phyloP scores from a whole-genome alignment of 1,140 invertebrate species.

The Calycopis cecrops region DNA sequence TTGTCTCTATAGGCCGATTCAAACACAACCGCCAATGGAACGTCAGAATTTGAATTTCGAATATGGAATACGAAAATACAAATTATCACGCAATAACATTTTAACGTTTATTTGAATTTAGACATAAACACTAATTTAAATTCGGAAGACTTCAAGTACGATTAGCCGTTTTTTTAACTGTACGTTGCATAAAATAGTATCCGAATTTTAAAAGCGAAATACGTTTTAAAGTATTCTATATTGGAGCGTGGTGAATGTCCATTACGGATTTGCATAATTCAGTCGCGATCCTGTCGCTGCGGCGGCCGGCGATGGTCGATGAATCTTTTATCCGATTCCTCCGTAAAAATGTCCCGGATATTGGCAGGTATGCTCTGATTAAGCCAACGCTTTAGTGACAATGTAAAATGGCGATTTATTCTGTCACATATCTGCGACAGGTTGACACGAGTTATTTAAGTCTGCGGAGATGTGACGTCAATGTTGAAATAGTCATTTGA shows the following conservation, averaged over 20 bases:
- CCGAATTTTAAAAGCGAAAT: slow-evolving; percentile 4
- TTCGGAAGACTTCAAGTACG: too few species aligned
- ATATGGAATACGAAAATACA: too few species aligned
- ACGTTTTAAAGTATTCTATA: slow-evolving; percentile 19
- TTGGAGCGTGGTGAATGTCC: slow-evolving; percentile 43
- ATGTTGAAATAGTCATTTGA: slow-evolving; percentile 10
- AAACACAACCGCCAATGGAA: slow-evolving; percentile 21
- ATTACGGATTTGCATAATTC: slow-evolving; percentile 71
- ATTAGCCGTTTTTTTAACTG: too few species aligned
- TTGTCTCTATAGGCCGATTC: slow-evolving; percentile 61
- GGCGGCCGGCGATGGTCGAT: slow-evolving; percentile 42
- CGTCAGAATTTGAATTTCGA: not conserved
- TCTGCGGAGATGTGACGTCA: slow-evolving; percentile 12
- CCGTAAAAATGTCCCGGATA: slow-evolving; percentile 46
- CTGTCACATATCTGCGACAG: slow-evolving; percentile 23
- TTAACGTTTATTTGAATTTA: too few species aligned
- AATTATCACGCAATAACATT: too few species aligned
- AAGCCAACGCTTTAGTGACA: slow-evolving; percentile 29
- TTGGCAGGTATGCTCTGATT: slow-evolving; percentile 59
- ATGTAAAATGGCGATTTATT: slow-evolving; percentile 28
- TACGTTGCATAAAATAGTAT: not conserved
- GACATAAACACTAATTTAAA: too few species aligned
- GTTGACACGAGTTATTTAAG: slow-evolving; percentile 30
- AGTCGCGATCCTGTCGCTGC: slow-evolving; percentile 46
- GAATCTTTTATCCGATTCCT: slow-evolving; percentile 58